These are phyloP conservation scores for Molossus molossus DNA, from an alignment of 2,797 vertebrate species.

Conservation along the genomic window DNA sequence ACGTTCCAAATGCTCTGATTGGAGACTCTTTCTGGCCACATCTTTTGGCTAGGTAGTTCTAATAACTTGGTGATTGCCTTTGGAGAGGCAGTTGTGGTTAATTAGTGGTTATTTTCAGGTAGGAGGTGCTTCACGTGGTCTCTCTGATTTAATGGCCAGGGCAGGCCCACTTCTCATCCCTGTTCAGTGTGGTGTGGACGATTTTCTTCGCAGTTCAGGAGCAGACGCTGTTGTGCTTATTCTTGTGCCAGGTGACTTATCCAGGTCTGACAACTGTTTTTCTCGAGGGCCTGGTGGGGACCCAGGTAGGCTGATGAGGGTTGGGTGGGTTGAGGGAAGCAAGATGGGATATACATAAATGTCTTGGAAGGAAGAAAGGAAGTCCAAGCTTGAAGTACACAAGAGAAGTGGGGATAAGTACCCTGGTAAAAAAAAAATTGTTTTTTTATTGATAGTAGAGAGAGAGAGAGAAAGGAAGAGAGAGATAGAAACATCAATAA, in stretches of 20 bases:
- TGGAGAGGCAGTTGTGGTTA: slow-evolving; percentile 24
- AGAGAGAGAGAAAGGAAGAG: too few species aligned
- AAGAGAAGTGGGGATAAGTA: neutral
- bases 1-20: neutral
- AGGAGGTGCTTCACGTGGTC: neutral
- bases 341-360: neutral
- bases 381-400: neutral
- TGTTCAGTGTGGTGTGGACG: neutral
- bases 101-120: neutral
- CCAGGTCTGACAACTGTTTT: neutral
- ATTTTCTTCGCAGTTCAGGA: neutral
- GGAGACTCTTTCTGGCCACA: neutral
- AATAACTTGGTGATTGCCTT: neutral
- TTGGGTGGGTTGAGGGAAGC: neutral
- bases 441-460: too few species aligned
- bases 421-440: neutral
- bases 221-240: neutral
- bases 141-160: neutral
- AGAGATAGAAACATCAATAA: too few species aligned
- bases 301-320: neutral
- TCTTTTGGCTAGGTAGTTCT: neutral
- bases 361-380: neutral
- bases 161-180: neutral
- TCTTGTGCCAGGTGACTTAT: neutral
- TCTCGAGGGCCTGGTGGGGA: neutral